Percentiles rank a stretch among this genome's conserved stretches.
Evolutionary conservation across 2,113 vertebrate genomes (phyloP).

Genomic region (Calyptomena viridis): DNA sequence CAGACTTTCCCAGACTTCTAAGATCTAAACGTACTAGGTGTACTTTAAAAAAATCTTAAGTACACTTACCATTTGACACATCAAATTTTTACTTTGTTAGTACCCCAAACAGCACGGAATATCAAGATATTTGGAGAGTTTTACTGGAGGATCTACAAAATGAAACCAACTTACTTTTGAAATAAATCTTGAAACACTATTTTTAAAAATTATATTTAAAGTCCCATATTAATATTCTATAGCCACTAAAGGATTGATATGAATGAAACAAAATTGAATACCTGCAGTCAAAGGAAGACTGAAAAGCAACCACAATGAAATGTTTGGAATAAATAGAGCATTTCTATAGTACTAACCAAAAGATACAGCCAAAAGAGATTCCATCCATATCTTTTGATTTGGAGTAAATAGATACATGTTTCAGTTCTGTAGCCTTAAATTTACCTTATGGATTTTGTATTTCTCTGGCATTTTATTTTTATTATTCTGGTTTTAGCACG

Average conservation of each 20-base stretch:
- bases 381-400: not conserved
- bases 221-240: rapidly evolving
- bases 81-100: not conserved
- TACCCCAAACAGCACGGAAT: not conserved
- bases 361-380: not conserved
- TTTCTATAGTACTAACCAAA: not conserved
- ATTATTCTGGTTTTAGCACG: not conserved
- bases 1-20: not conserved
- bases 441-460: not conserved
- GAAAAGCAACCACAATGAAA: not conserved
- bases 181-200: not conserved
- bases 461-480: not conserved
- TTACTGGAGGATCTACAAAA: not conserved
- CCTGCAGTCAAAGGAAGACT: not conserved
- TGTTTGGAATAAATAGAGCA: not conserved
- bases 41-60: not conserved
- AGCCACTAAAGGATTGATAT: not conserved
- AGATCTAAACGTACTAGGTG: not conserved
- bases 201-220: not conserved
- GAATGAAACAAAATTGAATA: not conserved
- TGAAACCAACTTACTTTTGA: not conserved
- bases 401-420: not conserved
- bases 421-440: not conserved
- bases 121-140: not conserved
- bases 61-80: not conserved